phyloP scores from a whole-genome alignment of 2,113 vertebrate genomes.

The Ondatra zibethicus region DNA sequence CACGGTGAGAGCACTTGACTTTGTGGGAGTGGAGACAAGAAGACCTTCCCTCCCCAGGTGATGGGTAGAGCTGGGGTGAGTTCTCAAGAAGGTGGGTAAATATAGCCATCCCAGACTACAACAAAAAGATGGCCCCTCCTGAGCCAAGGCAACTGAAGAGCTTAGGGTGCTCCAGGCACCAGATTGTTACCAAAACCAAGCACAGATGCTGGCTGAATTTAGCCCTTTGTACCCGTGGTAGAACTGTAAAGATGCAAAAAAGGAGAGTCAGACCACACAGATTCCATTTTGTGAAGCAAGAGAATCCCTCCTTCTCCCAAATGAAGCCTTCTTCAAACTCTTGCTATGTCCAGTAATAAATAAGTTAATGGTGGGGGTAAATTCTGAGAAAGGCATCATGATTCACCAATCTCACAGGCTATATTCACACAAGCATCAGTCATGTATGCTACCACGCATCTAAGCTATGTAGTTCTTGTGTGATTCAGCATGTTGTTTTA shows the following conservation, averaged over 20 bases:
- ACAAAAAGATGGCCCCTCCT: background rate
- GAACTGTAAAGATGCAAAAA: background rate
- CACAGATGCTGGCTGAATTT: background rate
- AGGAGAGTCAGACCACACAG: background rate
- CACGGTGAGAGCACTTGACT: background rate
- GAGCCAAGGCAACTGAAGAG: background rate
- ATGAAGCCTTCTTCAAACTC: background rate
- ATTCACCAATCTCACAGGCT: background rate
- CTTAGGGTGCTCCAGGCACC: background rate
- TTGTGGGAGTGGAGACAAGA: background rate
- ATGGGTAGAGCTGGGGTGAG: background rate
- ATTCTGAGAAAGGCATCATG: background rate
- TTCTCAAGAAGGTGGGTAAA: background rate
- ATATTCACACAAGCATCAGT: background rate
- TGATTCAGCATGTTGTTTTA: background rate
- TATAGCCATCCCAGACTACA: background rate
- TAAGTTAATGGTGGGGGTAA: background rate
- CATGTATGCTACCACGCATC: too few relatives aligned
- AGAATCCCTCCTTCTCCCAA: background rate
- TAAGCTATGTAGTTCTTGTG: too few relatives aligned
- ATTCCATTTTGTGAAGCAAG: background rate
- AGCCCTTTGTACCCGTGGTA: background rate
- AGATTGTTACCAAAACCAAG: background rate
- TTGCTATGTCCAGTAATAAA: background rate
- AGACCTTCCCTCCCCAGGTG: background rate